A percentile compares a stretch with the other conserved stretches of the same genome.
These are phyloP conservation scores for Brachypodius melanocephalos DNA, from an alignment of 2,113 vertebrate species.

Conservation along the genomic window DNA sequence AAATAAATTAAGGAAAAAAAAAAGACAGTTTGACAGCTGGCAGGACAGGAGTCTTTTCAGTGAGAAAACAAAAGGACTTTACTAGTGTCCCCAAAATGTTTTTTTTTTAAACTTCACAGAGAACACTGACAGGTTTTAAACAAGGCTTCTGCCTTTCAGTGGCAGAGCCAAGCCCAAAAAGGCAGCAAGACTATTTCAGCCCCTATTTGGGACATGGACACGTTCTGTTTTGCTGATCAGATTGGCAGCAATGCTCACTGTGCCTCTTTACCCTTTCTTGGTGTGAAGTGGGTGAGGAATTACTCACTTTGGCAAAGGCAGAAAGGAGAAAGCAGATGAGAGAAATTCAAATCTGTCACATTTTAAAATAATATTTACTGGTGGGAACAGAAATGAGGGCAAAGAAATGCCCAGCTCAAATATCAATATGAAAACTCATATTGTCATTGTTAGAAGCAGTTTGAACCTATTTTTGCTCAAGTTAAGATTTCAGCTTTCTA, in stretches of 20 bases:
- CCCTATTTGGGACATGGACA: slow-evolving; percentile 61
- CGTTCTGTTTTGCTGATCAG: slow-evolving; percentile 33
- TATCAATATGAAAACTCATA: neutral
- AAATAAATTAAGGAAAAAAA: neutral
- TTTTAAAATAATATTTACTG: slow-evolving; percentile 41
- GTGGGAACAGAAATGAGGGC: neutral
- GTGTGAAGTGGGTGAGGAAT: slow-evolving; percentile 40
- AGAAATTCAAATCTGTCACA: neutral
- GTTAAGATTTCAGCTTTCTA: neutral
- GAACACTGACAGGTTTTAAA: slow-evolving; percentile 20
- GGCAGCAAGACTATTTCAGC: slow-evolving; percentile 41
- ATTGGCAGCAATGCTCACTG: slow-evolving; percentile 11
- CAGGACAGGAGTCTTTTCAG: neutral
- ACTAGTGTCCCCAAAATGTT: neutral
- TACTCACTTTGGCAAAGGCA: slow-evolving; percentile 25
- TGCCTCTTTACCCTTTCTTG: slow-evolving; percentile 58
- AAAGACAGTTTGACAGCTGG: neutral
- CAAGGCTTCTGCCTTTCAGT: neutral
- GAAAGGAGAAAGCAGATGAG: slow-evolving; percentile 5
- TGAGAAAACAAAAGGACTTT: neutral
- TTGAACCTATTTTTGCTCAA: neutral
- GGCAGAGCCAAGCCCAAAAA: slow-evolving; percentile 38
- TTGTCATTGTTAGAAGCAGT: neutral
- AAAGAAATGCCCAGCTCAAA: neutral
- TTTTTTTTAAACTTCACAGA: neutral